Conservation (phyloP, 1,140 invertebrate genomes). For the Drosophila erecta region DNA sequence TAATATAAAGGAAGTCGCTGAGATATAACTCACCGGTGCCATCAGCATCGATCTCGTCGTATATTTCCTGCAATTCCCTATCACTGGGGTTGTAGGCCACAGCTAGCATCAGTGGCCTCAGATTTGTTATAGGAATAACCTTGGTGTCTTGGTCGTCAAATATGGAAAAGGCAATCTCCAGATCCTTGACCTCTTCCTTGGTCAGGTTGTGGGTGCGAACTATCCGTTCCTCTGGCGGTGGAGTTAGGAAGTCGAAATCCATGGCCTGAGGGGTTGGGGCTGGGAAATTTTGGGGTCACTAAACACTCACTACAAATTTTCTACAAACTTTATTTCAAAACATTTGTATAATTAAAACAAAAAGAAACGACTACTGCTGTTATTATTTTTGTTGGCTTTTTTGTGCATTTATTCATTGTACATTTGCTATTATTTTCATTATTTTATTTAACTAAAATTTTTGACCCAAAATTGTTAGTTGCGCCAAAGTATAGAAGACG, state of each 20-base stretch:
- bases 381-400: no score
- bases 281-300: slow-evolving; percentile 5
- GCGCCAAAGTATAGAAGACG: no score
- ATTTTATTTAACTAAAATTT: no score
- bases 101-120: slow-evolving; percentile 31
- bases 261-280: slow-evolving; percentile 18
- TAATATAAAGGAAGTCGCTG: slow-evolving; percentile 56
- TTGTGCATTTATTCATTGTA: no score
- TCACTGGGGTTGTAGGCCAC: slow-evolving; percentile 48
- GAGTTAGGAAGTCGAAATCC: slow-evolving; percentile 58
- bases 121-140: slow-evolving; percentile 40
- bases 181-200: slow-evolving; percentile 40
- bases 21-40: slow-evolving; percentile 41
- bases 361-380: no score
- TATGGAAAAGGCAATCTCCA: slow-evolving; percentile 44
- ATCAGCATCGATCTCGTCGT: slow-evolving; percentile 53
- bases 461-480: no score
- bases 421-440: no score
- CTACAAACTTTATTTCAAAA: neutral
- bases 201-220: slow-evolving; percentile 32
- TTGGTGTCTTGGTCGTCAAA: slow-evolving; percentile 24
- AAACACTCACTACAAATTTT: slow-evolving; percentile 2
- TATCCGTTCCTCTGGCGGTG: slow-evolving; percentile 55
- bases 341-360: slow-evolving; percentile 2
- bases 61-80: slow-evolving; percentile 36